These are phyloP conservation scores for Drosophila histrio DNA, from an alignment of 2,888 invertebrate genomes.

Conservation along the genomic window DNA sequence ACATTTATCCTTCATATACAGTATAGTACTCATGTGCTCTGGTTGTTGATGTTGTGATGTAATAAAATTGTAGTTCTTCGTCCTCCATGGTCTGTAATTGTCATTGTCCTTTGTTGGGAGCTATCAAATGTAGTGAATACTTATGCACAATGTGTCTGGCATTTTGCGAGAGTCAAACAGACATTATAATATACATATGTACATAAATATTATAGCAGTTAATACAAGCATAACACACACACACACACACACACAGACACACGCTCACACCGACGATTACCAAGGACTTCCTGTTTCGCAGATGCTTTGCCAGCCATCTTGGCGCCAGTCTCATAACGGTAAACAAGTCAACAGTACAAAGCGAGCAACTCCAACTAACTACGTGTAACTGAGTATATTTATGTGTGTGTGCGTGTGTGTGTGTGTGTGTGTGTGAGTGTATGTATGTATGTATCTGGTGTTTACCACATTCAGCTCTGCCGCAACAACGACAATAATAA, in stretches of 20 bases:
- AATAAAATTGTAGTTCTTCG: background rate
- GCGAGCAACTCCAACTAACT: background rate
- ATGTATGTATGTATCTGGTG: background rate
- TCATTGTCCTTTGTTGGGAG: background rate
- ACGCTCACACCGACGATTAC: background rate
- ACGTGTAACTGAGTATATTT: background rate
- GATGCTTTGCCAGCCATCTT: constrained; percentile 40
- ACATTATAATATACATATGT: constrained; percentile 4
- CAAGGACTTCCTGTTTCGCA: constrained; percentile 34
- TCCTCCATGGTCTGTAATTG: background rate
- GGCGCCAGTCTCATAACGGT: constrained; percentile 21
- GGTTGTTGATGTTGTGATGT: background rate
- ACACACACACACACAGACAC: background rate
- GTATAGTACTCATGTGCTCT: background rate
- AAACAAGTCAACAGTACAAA: constrained; percentile 38
- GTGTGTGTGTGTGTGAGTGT: background rate
- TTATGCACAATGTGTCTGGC: background rate
- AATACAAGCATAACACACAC: constrained; percentile 4
- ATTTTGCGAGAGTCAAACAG: constrained; percentile 1
- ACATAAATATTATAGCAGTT: constrained; percentile 19
- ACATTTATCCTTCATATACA: background rate
- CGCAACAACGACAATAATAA: constrained; percentile 35
- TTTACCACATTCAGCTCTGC: constrained; percentile 10
- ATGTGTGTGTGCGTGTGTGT: background rate
- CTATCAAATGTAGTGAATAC: background rate